Conservation (phyloP, 1,140 invertebrate species). For the Bradynema listronoti region DNA sequence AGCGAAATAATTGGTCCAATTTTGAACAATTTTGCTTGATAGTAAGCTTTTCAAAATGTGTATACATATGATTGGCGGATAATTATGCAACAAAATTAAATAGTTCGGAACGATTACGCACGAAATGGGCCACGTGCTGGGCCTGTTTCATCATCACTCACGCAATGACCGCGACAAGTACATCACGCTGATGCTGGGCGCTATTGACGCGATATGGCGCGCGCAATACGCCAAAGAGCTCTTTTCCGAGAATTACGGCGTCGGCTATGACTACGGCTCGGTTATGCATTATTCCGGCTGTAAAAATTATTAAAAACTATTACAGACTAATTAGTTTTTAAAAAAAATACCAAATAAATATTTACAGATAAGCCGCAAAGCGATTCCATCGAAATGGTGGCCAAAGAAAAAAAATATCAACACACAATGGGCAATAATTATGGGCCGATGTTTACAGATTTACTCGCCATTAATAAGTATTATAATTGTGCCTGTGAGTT, state of each 20-base stretch:
- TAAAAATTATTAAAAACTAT: constrained; percentile 21
- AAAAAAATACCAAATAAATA: neutral
- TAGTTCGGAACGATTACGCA: constrained; percentile 43
- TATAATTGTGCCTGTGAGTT: constrained; percentile 22
- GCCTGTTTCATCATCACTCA: constrained; percentile 32
- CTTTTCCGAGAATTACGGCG: constrained; percentile 24
- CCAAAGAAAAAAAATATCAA: constrained; percentile 18
- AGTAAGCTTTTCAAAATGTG: constrained; percentile 6
- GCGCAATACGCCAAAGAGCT: constrained; percentile 20
- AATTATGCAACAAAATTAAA: constrained; percentile 9
- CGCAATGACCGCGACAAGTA: constrained; percentile 31
- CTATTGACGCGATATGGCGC: constrained; percentile 25
- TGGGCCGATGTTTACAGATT: constrained; percentile 13
- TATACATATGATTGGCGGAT: too few relatives aligned
- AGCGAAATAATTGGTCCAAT: neutral
- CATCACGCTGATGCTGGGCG: constrained; percentile 22
- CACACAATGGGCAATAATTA: constrained; percentile 25
- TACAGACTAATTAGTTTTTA: neutral
- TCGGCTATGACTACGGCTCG: constrained; percentile 34
- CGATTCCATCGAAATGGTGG: constrained; percentile 20
- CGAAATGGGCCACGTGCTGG: constrained; percentile 34
- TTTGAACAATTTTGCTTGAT: constrained; percentile 1
- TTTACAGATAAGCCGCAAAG: constrained; percentile 19
- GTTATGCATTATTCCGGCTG: constrained; percentile 34
- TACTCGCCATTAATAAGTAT: constrained; percentile 27